Base-by-base conservation (phyloP, 2,888 invertebrate species). In the Trichopria drosophilae region DNA sequence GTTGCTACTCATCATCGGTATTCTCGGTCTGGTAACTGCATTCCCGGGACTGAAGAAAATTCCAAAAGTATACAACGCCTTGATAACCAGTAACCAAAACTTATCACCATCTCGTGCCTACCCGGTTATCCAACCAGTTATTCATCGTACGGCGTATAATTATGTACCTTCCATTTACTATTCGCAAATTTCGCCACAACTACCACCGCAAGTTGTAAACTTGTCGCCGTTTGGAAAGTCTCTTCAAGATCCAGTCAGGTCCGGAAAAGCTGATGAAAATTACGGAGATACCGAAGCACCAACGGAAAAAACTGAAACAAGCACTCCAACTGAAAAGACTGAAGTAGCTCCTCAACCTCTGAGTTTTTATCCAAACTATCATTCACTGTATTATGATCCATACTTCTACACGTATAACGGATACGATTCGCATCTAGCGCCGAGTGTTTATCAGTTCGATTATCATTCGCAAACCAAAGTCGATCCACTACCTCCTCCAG, bases 41-140 rank as follows among this genome's bases (percentile, higher is more conserved):
- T 63, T 65, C 32, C 75, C 75, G 18, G 79, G 79, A 3, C 78
- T 83, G 0, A 79, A 83, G 20, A 81, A 85, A 55, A 80, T 85
- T 1, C 89, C 89, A 1, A 86, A 86, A 71, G 85, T 89, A 23
- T 89, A 89, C 78, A 89, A 89, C 71, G 88, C 88, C 0, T 80
- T 89, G 47, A 87, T 89, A 68, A 87, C 87, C 3, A 86, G 87
- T 4, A 86, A 87, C 67, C 87, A 88, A 68, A 87, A 87, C 71
- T 73, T 89, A 44, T 82, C 85, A 42, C 86, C 89, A 1, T 88
- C 88, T 63, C 82, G 86, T 51, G 87, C 88, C 0, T 86, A 81
- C 71, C 87, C 88, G 0, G 84, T 87, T 32, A 83, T 87, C 59
- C 87, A 87, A 62, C 87, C 87, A 6, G 83, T 86, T 7, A 73